Evolutionary conservation across 2,888 invertebrate species (phyloP), one percentile per base, ranked within the genome.

Genomic region (Tethea ocularis): DNA sequence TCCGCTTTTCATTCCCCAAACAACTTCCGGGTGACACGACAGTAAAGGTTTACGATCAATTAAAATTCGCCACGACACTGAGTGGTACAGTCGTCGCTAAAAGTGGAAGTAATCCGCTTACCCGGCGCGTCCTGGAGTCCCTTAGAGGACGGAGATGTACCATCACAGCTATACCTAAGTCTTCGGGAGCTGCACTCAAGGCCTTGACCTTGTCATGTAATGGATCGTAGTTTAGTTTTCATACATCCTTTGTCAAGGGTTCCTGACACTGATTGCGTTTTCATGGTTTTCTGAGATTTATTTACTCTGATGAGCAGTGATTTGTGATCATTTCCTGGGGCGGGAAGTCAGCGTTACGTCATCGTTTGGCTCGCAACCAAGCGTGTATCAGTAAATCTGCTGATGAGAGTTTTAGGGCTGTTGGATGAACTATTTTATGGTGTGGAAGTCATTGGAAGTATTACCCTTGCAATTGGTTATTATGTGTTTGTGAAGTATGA

Each of bases 31-130:
- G 20, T 46, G 46, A 7, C 17, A 10, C 2, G 20, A 10, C 46
- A 20, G 46, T 20, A 46, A 46, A 46, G 17, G 41, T 46, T 46
- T 46, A 46, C 46, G 46, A 46, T 46, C 46, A 46, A 46, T 46
- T 46, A 46, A 46, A 46, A 46, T 46, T 46, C 46, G 7, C 46
- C 10, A 46, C 46, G 46, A 46, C 46, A 46, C 46, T 20, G 20
- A 5, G n/a, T 10, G 46, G 46, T 20, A 46, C 46, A 46, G 46
- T 20, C 46, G 10, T 10, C 20, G 20, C 6, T 5, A 46, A 15
- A 46, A 46, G 46, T 20, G 46, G 46, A 46, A 46, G 46, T 46
- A 46, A 46, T 46, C 46, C 46, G 8, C 46, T 20, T 46, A 5
- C 15, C 20, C 46, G 36, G 15, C 46, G 17, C 17, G 46, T 1